Evolutionary conservation across 1,140 invertebrate species (phyloP), one percentile per base, ranked within the genome.

Genomic region (fruit fly (Drosophila melanogaster)): DNA sequence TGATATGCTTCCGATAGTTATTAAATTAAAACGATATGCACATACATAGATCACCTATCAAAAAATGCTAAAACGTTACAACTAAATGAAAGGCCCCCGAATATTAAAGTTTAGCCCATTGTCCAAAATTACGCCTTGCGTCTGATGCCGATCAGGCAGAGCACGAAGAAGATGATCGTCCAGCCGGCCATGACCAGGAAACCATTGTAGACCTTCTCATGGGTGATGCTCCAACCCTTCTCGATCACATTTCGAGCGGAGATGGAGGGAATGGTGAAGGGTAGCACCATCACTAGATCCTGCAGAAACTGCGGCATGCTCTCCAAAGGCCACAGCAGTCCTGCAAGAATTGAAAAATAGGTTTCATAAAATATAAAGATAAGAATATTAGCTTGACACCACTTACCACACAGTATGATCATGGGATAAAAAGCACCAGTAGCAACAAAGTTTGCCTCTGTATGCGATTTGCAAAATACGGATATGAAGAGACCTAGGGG

Each of bases 311-410:
- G 70, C 1, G 95, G 94, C 94, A 96, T 96, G 7, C 94, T 95
- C 92, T 98, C 96, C n/a, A 97, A 73, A 0, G 97, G 97, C 97
- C 97, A 98, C 15, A 98, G 93, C n/a, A 96, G 94, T 72, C 97
- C 97, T 97, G 92, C 83, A 65, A 30, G 12, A 0, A 38, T 14
- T 38, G 3, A 11, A 14, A 30, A 30, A 8, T 30, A 1, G 8
- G 30, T 30, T 30, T 30, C 8, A 30, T 22, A 3, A 43, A 66
- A 62, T 59, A 14, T 3, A 1, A 55, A n/a, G 6, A 22, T 22
- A 2, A 4, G 4, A 14, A 22, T 14, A 6, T n/a, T 2, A 1
- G 15, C 30, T 30, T 0, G 30, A 10, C 0, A 8, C 8, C 22
- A 93, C 94, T 93, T 92, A 97, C 97, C 97, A 90, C 96, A 96